Evolutionary conservation across 2,888 invertebrate species (phyloP).

Genomic region (Aphrophora alni): DNA sequence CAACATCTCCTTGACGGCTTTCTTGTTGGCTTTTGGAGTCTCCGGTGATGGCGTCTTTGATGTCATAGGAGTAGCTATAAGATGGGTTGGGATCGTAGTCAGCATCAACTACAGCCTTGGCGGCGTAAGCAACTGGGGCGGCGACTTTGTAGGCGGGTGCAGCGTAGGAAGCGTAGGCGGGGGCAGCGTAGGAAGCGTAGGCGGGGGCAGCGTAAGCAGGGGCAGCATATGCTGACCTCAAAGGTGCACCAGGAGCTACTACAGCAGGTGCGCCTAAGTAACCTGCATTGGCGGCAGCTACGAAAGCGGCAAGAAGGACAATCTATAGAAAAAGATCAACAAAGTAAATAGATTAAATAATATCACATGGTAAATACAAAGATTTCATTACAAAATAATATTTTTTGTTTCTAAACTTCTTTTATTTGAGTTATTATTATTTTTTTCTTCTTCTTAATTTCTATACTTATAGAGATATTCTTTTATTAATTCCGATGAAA

Average conservation of each 20-base stretch:
- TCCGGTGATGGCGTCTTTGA: conserved; percentile 50
- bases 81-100: conserved; percentile 51
- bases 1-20: conserved; percentile 50
- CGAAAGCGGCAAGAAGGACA: conserved; percentile 45
- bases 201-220: conserved; percentile 56
- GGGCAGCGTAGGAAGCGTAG: conserved; percentile 52
- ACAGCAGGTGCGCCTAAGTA: conserved; percentile 50
- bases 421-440: no score
- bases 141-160: conserved; percentile 55
- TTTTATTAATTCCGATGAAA: no score
- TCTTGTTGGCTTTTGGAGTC: conserved; percentile 52
- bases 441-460: no score
- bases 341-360: conserved; percentile 27
- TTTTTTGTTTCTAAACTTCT: no score
- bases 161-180: conserved; percentile 59
- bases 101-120: conserved; percentile 58
- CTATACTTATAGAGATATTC: no score
- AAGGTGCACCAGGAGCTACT: conserved; percentile 46
- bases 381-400: no score
- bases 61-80: conserved; percentile 51
- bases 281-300: conserved; percentile 53
- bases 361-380: no score
- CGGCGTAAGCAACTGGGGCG: conserved; percentile 57
- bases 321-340: conserved; percentile 42
- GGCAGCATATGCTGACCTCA: conserved; percentile 41